phyloP scores from a whole-genome alignment of 2,113 vertebrate species.

The Sebastes fasciatus region DNA sequence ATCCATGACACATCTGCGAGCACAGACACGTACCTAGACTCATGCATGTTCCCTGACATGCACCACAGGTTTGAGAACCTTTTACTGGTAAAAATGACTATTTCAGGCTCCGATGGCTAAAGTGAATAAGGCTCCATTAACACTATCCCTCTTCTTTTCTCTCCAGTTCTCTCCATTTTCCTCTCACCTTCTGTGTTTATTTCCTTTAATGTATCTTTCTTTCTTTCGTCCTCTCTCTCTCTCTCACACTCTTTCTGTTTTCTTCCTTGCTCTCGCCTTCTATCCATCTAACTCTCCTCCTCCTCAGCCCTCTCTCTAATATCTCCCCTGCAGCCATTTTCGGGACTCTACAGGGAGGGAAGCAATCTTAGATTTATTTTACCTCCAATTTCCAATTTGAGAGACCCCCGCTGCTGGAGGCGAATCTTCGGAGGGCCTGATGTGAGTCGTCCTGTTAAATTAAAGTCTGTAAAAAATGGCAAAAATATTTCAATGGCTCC shows the following conservation, averaged over 20 bases:
- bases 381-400: slow-evolving; percentile 83
- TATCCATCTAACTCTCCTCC: slow-evolving; percentile 70
- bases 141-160: slow-evolving; percentile 36
- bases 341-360: slow-evolving; percentile 80
- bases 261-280: slow-evolving; percentile 43
- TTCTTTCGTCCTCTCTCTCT: slow-evolving; percentile 9
- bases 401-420: slow-evolving; percentile 83
- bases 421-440: slow-evolving; percentile 71
- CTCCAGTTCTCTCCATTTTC: slow-evolving; percentile 31
- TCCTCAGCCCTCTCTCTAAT: slow-evolving; percentile 73
- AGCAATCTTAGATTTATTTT: slow-evolving; percentile 78
- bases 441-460: slow-evolving; percentile 78
- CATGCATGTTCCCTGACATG: slow-evolving; percentile 21
- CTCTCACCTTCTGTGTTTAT: slow-evolving; percentile 44
- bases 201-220: slow-evolving; percentile 29
- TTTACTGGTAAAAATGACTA: slow-evolving; percentile 61
- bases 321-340: slow-evolving; percentile 80
- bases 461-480: slow-evolving; percentile 77
- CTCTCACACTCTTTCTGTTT: slow-evolving; percentile 25
- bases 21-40: slow-evolving; percentile 28
- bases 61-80: slow-evolving; percentile 27
- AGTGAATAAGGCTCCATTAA: slow-evolving; percentile 70
- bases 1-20: slow-evolving; percentile 46
- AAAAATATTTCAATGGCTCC: slow-evolving; percentile 61
- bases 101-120: slow-evolving; percentile 67